A percentile compares a stretch with the other conserved stretches of the same genome.
Evolutionary conservation across 2,888 invertebrate species (phyloP).

Genomic region (Selenia dentaria): DNA sequence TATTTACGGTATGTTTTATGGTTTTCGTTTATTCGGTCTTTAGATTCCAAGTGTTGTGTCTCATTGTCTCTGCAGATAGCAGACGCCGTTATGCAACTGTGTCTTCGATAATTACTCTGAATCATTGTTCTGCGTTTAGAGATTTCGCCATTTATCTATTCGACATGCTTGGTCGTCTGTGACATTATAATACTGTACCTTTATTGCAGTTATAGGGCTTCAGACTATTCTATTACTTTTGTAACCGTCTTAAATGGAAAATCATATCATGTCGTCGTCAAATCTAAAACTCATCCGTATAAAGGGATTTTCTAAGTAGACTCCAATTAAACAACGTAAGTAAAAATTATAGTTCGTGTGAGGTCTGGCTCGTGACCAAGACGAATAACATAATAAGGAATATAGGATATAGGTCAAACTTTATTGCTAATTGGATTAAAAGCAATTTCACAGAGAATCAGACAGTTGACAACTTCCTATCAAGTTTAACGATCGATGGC

Average conservation of each 20-base stretch:
- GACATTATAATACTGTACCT: background rate
- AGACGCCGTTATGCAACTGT: slow-evolving; percentile 53
- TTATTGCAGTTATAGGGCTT: background rate
- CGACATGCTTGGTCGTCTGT: slow-evolving; percentile 12
- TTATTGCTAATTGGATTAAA: slow-evolving; percentile 1
- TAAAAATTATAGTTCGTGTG: too few species aligned
- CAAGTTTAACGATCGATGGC: background rate
- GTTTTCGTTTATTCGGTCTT: slow-evolving; percentile 5
- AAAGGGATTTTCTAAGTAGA: background rate
- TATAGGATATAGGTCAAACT: background rate
- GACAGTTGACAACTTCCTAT: background rate
- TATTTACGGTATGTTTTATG: too few species aligned
- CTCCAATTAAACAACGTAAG: background rate
- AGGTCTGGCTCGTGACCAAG: too few species aligned
- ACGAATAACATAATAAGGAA: too few species aligned
- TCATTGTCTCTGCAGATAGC: slow-evolving; percentile 39
- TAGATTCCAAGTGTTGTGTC: slow-evolving; percentile 3
- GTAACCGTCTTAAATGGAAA: background rate
- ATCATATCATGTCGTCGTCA: background rate
- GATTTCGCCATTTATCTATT: slow-evolving; percentile 28
- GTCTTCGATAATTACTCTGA: slow-evolving; percentile 62
- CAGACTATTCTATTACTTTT: background rate
- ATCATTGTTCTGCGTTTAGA: slow-evolving; percentile 45
- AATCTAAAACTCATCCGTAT: background rate
- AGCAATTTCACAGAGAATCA: background rate